Evolutionary conservation across 2,797 vertebrate species (phyloP).

Genomic region (Sorex maritimensis): DNA sequence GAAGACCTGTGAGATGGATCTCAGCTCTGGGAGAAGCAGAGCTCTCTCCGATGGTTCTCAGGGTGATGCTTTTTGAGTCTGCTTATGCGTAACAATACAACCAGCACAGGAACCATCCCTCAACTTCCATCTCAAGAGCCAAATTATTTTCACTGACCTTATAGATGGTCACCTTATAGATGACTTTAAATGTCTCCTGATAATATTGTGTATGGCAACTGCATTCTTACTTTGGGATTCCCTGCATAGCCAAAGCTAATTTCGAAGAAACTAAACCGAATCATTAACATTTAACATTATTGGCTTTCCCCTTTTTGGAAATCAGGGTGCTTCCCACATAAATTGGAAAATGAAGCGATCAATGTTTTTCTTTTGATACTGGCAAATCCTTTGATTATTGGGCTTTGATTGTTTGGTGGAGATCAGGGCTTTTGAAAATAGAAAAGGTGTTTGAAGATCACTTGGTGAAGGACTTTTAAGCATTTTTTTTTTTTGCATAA

Average conservation of each 20-base stretch:
- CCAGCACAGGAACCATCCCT: neutral
- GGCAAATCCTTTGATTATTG: conserved; percentile 36
- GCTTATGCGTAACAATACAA: neutral
- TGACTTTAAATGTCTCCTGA: neutral
- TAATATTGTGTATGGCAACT: neutral
- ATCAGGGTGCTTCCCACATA: conserved; percentile 45
- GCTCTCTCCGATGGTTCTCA: neutral
- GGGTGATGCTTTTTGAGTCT: neutral
- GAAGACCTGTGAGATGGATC: neutral
- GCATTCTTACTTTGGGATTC: conserved; percentile 40
- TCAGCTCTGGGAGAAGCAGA: neutral
- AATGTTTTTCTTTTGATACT: conserved; percentile 58
- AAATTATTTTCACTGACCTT: neutral
- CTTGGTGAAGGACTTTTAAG: conserved; percentile 18
- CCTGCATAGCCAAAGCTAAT: conserved; percentile 48
- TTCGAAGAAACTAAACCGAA: conserved; percentile 57
- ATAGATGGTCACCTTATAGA: neutral
- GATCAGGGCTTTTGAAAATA: conserved; percentile 65
- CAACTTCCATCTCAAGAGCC: neutral
- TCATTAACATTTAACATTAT: conserved; percentile 44
- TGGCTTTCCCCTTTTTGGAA: neutral
- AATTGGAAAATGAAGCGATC: conserved; percentile 24
- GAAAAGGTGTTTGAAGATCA: conserved; percentile 31
- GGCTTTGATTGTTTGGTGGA: conserved; percentile 18
- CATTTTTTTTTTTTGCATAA: neutral